A percentile compares a stretch with the other conserved stretches of the same genome.
Conservation (phyloP, 2,797 vertebrate genomes). For the Macrochelys suwanniensis region DNA sequence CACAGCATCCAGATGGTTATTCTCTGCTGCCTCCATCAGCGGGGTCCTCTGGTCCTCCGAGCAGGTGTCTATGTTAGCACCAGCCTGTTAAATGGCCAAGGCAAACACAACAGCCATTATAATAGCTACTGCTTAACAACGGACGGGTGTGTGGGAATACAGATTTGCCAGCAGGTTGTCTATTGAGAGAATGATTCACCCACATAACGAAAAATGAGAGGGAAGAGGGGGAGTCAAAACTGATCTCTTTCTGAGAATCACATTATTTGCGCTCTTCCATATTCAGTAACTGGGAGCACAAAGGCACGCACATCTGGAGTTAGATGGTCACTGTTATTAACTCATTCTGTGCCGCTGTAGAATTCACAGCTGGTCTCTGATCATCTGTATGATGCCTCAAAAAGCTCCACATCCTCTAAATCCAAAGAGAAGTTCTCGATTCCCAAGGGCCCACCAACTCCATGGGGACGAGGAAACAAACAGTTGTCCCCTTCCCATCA, state of each 20-base stretch:
- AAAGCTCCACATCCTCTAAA: background rate
- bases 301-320: background rate
- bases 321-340: background rate
- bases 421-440: background rate
- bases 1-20: constrained; percentile 94
- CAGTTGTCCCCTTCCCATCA: background rate
- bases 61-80: constrained; percentile 94
- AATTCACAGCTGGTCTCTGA: background rate
- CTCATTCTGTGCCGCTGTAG: background rate
- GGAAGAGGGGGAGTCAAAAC: background rate
- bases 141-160: background rate
- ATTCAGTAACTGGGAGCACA: background rate
- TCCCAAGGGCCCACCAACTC: background rate
- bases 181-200: background rate
- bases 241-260: background rate
- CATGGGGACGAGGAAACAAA: background rate
- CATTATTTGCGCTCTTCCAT: background rate
- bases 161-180: background rate
- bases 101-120: background rate
- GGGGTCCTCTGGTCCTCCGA: constrained; percentile 94
- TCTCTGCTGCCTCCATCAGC: constrained; percentile 94
- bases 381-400: background rate
- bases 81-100: constrained; percentile 84
- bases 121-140: background rate
- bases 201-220: background rate